phyloP scores from a whole-genome alignment of 2,888 invertebrate species.

The Trachelus iudaicus region DNA sequence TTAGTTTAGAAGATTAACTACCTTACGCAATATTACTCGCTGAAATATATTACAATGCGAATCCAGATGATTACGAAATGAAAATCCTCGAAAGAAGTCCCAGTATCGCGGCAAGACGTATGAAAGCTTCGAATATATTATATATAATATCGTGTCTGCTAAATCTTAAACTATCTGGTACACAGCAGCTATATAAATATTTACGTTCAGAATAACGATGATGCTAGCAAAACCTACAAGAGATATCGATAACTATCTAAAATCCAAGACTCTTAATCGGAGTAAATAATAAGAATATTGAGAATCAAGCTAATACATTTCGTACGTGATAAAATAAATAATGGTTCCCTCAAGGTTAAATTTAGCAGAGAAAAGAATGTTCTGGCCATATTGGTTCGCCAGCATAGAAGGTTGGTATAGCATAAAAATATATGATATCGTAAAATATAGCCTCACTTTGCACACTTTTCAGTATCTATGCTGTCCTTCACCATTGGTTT shows the following conservation, averaged over 20 bases:
- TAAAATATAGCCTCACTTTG: not conserved
- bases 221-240: not conserved
- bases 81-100: not conserved
- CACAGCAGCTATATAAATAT: not conserved
- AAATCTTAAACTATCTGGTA: not conserved
- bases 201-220: not conserved
- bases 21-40: not conserved
- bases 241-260: not conserved
- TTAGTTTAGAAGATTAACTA: not conserved
- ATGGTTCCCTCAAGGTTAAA: not conserved
- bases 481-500: conserved; percentile 28
- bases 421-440: not conserved
- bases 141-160: not conserved
- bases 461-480: not conserved
- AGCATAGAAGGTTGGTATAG: conserved; percentile 26
- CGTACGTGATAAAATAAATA: not conserved
- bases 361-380: not conserved
- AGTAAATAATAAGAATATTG: not conserved
- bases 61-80: not conserved
- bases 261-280: not conserved
- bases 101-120: not conserved
- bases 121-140: not conserved
- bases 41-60: not conserved
- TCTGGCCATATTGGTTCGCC: conserved; percentile 33
- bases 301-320: not conserved